These are phyloP conservation scores for Fragum sueziense DNA, from an alignment of 2,888 invertebrate genomes.

Conservation along the genomic window DNA sequence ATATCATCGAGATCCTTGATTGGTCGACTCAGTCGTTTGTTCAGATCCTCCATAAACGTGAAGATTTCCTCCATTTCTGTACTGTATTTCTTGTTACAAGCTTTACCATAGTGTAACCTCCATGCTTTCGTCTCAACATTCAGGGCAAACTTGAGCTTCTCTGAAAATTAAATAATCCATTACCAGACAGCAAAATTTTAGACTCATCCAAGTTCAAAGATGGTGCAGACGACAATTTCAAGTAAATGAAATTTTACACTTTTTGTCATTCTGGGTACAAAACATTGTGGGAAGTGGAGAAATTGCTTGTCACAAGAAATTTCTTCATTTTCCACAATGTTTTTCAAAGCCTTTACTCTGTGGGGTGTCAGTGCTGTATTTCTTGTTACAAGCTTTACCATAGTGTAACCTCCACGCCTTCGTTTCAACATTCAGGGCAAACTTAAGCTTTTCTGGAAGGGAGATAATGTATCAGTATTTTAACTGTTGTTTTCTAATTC, in stretches of 20 bases:
- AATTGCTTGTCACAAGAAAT: too few relatives aligned
- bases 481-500: too few relatives aligned
- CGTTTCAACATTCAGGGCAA: conserved; percentile 89
- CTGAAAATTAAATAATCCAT: conserved; percentile 80
- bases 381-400: conserved; percentile 82
- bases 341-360: too few relatives aligned
- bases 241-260: too few relatives aligned
- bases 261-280: too few relatives aligned
- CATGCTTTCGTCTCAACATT: conserved; percentile 85
- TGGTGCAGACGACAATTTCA: too few relatives aligned
- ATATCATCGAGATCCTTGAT: conserved; percentile 97
- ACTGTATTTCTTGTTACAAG: conserved; percentile 82
- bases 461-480: too few relatives aligned
- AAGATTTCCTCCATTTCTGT: conserved; percentile 85
- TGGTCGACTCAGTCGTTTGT: conserved; percentile 91
- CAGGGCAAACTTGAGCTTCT: conserved; percentile 90
- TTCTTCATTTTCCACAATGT: too few relatives aligned
- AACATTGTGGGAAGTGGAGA: too few relatives aligned
- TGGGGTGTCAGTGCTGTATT: conserved; percentile 82
- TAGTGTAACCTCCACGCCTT: conserved; percentile 82
- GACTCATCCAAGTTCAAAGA: too few relatives aligned
- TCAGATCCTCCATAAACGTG: conserved; percentile 91
- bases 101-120: conserved; percentile 81
- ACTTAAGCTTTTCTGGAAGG: conserved; percentile 87
- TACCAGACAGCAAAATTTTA: too few relatives aligned